Conservation (phyloP, 2,888 invertebrate species). For the Lasioglossum lativentre region DNA sequence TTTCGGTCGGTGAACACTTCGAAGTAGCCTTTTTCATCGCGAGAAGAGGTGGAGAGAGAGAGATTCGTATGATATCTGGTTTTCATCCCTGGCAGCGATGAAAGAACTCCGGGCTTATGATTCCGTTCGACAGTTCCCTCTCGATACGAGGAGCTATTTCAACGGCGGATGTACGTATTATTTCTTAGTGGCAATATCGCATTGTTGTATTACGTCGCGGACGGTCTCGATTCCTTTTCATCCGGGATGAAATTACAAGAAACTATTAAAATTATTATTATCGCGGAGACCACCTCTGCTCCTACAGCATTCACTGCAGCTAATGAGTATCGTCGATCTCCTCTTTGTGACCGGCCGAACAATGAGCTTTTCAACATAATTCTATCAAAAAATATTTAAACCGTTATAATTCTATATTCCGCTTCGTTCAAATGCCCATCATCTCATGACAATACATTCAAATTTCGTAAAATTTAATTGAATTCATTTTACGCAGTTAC, state of each 20-base stretch:
- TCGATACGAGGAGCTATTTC: slow-evolving; percentile 41
- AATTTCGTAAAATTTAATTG: background rate
- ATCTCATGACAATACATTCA: background rate
- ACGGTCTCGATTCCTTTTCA: background rate
- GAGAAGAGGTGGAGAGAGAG: slow-evolving; percentile 6
- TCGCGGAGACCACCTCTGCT: background rate
- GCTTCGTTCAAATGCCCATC: background rate
- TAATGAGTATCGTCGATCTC: background rate
- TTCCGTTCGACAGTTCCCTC: slow-evolving; percentile 31
- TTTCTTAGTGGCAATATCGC: slow-evolving; percentile 4
- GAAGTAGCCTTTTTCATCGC: slow-evolving; percentile 51
- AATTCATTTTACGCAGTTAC: background rate
- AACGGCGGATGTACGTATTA: slow-evolving; percentile 24
- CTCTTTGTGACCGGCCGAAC: background rate
- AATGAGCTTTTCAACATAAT: background rate
- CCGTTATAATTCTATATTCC: background rate
- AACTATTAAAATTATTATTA: background rate
- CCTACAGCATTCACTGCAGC: background rate
- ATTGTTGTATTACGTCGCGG: slow-evolving; percentile 24
- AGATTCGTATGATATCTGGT: slow-evolving; percentile 51
- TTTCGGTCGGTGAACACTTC: slow-evolving; percentile 58
- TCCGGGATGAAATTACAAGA: background rate
- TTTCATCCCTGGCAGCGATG: slow-evolving; percentile 36
- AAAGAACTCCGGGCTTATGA: slow-evolving; percentile 45
- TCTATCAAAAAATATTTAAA: background rate